Base-by-base conservation (phyloP, 2,113 vertebrate genomes). In the Dipodomys stephensi region DNA sequence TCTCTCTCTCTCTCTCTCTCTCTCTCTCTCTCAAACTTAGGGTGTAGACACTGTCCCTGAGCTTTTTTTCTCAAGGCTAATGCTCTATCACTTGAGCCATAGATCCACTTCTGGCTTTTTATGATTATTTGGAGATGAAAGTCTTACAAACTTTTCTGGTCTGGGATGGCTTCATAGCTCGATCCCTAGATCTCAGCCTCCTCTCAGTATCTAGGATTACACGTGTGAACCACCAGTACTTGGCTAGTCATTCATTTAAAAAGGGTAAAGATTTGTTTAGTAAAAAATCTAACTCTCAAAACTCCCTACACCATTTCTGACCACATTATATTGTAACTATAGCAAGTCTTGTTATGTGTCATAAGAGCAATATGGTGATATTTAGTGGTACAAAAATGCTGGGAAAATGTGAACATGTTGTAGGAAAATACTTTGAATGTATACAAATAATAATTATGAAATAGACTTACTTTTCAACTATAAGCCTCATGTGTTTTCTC, bases 391-490 rank as follows among this genome's bases (percentile, higher is more conserved):
- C 19, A 18, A 90, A 79, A 74, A 44, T 65, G 57, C 27, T 73
- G 32, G 35, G 44, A 6, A 88, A 84, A 87, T 87, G 64, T 46
- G 35, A 62, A 57, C 11, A 13, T 57, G 15, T n/a, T 85, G 28
- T 73, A 57, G 94, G 80, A 87, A 87, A 35, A 82, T 78, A 44
- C 30, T 35, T 86, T 69, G 30, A 92, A 83, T 77, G 39, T 69
- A 18, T 72, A 62, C 83, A 81, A 81, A 68, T 92, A 64, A 49
- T 81, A 32, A 82, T 73, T 60, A 68, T 6, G 73, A 60, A n/a
- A n/a, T 0, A 71, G 49, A 60, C 13, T 49, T 62, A 30, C 32
- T 90, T 39, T 15, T 81, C 62, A 74, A 4, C 39, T 64, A 81
- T 87, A 27, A 90, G 60, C 16, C n/a, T 32, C 25, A 64, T 90